Percentiles rank a stretch among this genome's conserved stretches.
These are phyloP conservation scores for Colletes collaris DNA, from an alignment of 2,888 invertebrate genomes.

Conservation along the genomic window DNA sequence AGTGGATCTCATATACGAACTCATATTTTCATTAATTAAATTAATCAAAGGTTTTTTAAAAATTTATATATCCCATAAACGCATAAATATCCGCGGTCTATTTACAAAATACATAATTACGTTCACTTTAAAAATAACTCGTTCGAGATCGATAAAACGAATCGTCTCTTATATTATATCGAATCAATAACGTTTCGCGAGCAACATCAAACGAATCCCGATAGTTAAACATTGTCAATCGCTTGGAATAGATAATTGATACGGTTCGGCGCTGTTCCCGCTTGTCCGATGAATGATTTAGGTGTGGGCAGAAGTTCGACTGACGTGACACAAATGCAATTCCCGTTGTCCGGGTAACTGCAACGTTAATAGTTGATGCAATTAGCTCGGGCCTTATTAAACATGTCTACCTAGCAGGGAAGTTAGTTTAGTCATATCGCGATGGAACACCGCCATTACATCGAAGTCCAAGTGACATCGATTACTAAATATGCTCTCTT, in stretches of 20 bases:
- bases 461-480: slow-evolving; percentile 4
- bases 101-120: too few relatives aligned
- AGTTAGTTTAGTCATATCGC: slow-evolving; percentile 47
- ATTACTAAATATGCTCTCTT: slow-evolving; percentile 1
- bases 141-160: too few relatives aligned
- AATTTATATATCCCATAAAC: too few relatives aligned
- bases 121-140: too few relatives aligned
- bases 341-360: slow-evolving; percentile 40
- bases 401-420: slow-evolving; percentile 38
- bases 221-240: slow-evolving; percentile 6
- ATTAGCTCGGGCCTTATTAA: slow-evolving; percentile 54
- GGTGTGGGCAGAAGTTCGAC: slow-evolving; percentile 27
- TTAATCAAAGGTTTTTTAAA: too few relatives aligned
- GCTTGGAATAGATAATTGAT: slow-evolving; percentile 9
- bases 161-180: too few relatives aligned
- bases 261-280: not conserved
- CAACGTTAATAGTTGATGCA: slow-evolving; percentile 61
- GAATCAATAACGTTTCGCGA: too few relatives aligned
- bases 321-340: slow-evolving; percentile 39
- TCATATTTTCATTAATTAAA: too few relatives aligned
- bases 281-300: slow-evolving; percentile 41
- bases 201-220: not conserved
- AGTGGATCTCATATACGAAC: too few relatives aligned
- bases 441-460: slow-evolving; percentile 18
- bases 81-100: too few relatives aligned